These are phyloP conservation scores for Amblyraja radiata DNA, from an alignment of 2,797 vertebrate species.

Conservation along the genomic window DNA sequence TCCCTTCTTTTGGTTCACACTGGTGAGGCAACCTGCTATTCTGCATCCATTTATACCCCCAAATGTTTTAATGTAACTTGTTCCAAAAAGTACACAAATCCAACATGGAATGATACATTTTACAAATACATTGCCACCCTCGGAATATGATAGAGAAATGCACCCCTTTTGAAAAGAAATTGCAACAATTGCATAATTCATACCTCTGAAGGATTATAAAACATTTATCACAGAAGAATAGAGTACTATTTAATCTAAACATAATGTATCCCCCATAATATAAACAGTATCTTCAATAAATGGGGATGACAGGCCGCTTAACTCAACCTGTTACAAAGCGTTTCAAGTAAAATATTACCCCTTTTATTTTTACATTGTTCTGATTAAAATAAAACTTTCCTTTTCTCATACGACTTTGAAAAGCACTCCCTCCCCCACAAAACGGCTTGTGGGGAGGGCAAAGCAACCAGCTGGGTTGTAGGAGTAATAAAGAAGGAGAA, in stretches of 20 bases:
- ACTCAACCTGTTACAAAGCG: background rate
- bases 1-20: background rate
- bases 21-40: background rate
- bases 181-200: background rate
- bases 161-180: background rate
- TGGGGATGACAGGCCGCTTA: background rate
- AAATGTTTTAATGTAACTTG: background rate
- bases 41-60: background rate
- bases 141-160: background rate
- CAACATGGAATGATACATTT: background rate
- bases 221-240: background rate
- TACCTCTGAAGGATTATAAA: background rate
- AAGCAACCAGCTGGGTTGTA: slow-evolving; percentile 99
- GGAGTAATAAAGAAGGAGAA: slow-evolving; percentile 99
- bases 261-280: background rate
- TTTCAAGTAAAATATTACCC: background rate
- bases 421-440: slow-evolving; percentile 72
- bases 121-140: background rate
- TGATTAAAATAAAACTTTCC: slow-evolving; percentile 62
- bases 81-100: background rate
- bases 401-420: slow-evolving; percentile 74
- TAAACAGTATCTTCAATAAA: background rate
- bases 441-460: slow-evolving; percentile 77
- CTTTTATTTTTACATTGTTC: slow-evolving; percentile 47
- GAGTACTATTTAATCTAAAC: background rate